Evolutionary conservation across 2,113 vertebrate species (phyloP).

Genomic region (Ageneiosus marmoratus): DNA sequence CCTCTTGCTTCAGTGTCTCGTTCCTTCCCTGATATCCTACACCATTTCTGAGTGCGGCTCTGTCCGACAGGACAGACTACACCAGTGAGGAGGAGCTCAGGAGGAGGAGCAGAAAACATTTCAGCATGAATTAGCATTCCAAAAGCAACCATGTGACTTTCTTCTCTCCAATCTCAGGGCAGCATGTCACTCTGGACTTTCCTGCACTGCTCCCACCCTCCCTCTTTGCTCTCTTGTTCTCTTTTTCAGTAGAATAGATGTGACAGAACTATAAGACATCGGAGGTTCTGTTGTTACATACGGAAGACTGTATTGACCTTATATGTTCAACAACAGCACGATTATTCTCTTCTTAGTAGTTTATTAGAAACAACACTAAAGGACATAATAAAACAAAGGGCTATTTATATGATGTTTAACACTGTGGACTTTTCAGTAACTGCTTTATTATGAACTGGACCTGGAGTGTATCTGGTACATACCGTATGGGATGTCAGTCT

Average conservation of each 20-base stretch:
- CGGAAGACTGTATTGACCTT: conserved; percentile 38
- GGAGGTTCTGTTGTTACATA: conserved; percentile 25
- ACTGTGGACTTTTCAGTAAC: not conserved
- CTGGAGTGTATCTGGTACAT: not conserved
- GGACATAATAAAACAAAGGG: too few relatives aligned
- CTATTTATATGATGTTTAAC: not conserved
- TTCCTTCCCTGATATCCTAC: conserved; percentile 57
- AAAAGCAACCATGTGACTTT: conserved; percentile 55
- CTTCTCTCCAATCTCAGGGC: conserved; percentile 38
- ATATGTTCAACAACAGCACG: conserved; percentile 1
- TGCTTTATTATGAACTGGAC: not conserved
- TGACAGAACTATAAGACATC: conserved; percentile 42
- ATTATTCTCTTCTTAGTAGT: too few relatives aligned
- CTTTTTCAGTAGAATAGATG: conserved; percentile 39
- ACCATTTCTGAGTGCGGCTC: conserved; percentile 56
- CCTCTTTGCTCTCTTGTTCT: conserved; percentile 45
- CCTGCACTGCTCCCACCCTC: conserved; percentile 48
- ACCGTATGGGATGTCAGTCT: not conserved
- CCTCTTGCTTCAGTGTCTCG: conserved; percentile 43
- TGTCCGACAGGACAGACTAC: conserved; percentile 52
- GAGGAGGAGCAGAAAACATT: conserved; percentile 29
- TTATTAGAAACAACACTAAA: not conserved
- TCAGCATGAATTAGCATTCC: conserved; percentile 61
- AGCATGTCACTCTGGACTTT: conserved; percentile 31
- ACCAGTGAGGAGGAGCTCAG: conserved; percentile 51